Percentiles rank a stretch among this genome's conserved stretches.
These are phyloP conservation scores for Melinaea marsaeus DNA, from an alignment of 2,888 invertebrate species.

Conservation along the genomic window DNA sequence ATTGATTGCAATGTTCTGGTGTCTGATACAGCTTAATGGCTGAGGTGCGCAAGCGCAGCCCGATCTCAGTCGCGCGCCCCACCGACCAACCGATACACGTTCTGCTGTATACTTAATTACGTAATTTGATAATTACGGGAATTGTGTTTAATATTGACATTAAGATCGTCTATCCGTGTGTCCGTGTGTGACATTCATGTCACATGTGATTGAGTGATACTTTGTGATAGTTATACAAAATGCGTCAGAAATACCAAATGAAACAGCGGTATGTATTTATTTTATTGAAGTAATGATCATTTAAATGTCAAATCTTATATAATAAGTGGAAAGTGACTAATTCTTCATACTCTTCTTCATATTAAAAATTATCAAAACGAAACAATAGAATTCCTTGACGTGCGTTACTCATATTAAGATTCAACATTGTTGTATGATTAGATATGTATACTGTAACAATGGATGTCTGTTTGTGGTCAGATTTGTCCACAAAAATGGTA, in stretches of 20 bases:
- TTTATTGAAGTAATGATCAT: conserved; percentile 13
- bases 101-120: conserved; percentile 66
- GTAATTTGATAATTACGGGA: conserved; percentile 56
- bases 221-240: conserved; percentile 38
- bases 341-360: conserved; percentile 40
- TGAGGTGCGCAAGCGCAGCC: conserved; percentile 48
- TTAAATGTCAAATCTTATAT: neutral
- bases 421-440: conserved; percentile 17
- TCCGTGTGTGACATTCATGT: conserved; percentile 15
- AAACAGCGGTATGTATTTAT: conserved; percentile 71
- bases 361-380: conserved; percentile 40
- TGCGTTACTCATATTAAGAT: conserved; percentile 38
- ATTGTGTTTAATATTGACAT: conserved; percentile 22
- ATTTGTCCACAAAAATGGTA: neutral
- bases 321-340: conserved; percentile 45
- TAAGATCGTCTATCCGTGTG: conserved; percentile 13
- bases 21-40: conserved; percentile 32
- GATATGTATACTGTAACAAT: conserved; percentile 13
- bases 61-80: conserved; percentile 69
- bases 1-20: conserved; percentile 63
- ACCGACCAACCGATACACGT: conserved; percentile 73
- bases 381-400: conserved; percentile 61
- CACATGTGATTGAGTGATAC: conserved; percentile 25
- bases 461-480: conserved; percentile 15
- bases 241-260: conserved; percentile 74